Evolutionary conservation across 2,888 invertebrate species (phyloP), one percentile per base, ranked within the genome.

Genomic region (Dynastes tityus): DNA sequence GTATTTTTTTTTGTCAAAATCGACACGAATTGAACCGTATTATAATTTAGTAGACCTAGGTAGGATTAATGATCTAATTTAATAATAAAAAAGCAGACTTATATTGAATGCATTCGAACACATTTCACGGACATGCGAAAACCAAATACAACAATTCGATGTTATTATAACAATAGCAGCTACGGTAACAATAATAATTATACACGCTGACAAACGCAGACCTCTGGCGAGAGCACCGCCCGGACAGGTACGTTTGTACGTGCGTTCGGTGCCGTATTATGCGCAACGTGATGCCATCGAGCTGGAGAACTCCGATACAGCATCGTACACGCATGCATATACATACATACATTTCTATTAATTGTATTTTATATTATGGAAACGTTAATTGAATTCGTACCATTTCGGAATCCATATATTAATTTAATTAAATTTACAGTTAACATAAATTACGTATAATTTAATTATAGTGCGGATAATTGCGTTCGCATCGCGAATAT

Each of bases 401-500:
- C 79, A 65, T 71, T 70, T 73, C 61, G 73, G 61, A 79, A 77
- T 77, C 77, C 77, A 74, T 77, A 77, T 74, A 79, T 79, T 79
- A 79, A 77, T 79, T 79, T 79, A 79, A 79, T 79, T 79, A 79
- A 79, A 79, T 79, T 77, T 79, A 79, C 79, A 71, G 79, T 79
- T 79, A 79, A 79, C 79, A 77, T 79, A 79, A 79, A 79, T 79
- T 76, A 79, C 79, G 79, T 67, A 65, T 73, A 77, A 77, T 77
- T 77, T 79, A 77, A 79, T 79, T 79, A 79, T 79, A 77, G 70
- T 49, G 78, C 79, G 73, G 76, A 79, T 79, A 79, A 67, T 67
- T 67, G 67, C 67, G 67, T 49, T 49, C 67, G 67, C 49, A n/a
- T 49, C 22, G 64, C 64, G 67, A 67, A 79, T 79, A 70, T 79